Base-by-base conservation (phyloP, 2,888 invertebrate genomes). In the Amorpha juglandis region DNA sequence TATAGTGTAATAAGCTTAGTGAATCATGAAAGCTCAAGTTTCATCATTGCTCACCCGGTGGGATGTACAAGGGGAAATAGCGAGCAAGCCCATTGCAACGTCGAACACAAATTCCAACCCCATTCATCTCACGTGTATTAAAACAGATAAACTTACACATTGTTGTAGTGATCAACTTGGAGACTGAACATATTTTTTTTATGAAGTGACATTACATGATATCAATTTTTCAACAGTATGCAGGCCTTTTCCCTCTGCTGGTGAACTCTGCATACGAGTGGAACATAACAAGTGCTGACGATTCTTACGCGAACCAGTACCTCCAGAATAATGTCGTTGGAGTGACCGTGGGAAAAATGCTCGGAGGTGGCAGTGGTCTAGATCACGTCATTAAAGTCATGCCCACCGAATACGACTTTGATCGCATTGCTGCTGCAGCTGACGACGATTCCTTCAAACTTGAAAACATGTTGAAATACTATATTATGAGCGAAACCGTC, bases 301-400 rank as follows among this genome's bases (percentile, higher is more conserved):
- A 84, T 48, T 12, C 42, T 0, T 74, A 74, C 38, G 67, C 82
- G 11, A 65, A 70, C 8, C 79, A 80, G 48, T 74, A 75, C 62
- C 58, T 74, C 12, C 62, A 71, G 6, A 62, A 66, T 2, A 11
- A 65, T 0, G 47, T 27, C 0, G 64, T 73, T 0, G 71, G 71
- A 6, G 38, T 82, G 6, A 81, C 84, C 0, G 63, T 70, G 1
- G 89, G 84, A 0, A 82, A 79, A 62, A 79, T 84, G 77, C 68
- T 87, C 0, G 88, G 89, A 2, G 89, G 89, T 0, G 68, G 77
- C 45, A 83, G 82, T 33, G 71, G 75, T 6, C 27, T 85, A 0
- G 69, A 77, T 16, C 81, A 83, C 19, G 42, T 77, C 66, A 70
- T 80, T 8, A 75, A 81, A 51, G 71, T 78, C 6, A 75, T 79